These are phyloP conservation scores for Setophaga petechia DNA, from an alignment of 2,113 vertebrate species.

Conservation along the genomic window DNA sequence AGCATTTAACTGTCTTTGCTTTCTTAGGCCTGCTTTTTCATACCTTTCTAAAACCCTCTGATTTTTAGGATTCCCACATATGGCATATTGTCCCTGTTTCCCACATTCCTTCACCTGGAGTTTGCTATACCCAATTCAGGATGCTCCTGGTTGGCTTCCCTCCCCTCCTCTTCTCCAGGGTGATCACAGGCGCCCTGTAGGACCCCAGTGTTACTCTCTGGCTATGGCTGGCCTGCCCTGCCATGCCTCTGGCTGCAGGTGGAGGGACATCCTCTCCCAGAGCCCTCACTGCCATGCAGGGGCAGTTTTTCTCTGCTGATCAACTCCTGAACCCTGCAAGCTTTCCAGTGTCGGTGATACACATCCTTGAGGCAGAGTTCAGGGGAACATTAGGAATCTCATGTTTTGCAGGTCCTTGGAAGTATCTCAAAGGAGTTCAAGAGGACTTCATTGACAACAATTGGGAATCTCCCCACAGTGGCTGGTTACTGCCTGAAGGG, in stretches of 20 bases:
- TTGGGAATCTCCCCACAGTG: neutral
- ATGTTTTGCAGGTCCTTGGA: neutral
- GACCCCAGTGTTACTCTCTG: fast-evolving
- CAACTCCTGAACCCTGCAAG: neutral
- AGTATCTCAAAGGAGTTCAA: neutral
- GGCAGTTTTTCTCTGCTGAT: neutral
- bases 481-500: neutral
- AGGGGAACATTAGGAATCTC: neutral
- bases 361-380: neutral
- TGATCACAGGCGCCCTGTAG: fast-evolving
- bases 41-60: too few species aligned
- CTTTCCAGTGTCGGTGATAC: neutral
- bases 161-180: neutral
- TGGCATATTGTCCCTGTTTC: neutral
- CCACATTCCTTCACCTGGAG: neutral
- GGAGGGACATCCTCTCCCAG: neutral
- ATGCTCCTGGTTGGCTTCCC: neutral
- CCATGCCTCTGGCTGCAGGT: fast-evolving
- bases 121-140: neutral
- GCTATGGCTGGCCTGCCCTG: fast-evolving
- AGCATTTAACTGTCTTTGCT: too few species aligned
- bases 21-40: too few species aligned
- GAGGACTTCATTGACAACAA: neutral
- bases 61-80: too few species aligned
- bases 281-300: fast-evolving